Conservation (phyloP, 1,140 invertebrate genomes). For the Solenopsis invicta region DNA sequence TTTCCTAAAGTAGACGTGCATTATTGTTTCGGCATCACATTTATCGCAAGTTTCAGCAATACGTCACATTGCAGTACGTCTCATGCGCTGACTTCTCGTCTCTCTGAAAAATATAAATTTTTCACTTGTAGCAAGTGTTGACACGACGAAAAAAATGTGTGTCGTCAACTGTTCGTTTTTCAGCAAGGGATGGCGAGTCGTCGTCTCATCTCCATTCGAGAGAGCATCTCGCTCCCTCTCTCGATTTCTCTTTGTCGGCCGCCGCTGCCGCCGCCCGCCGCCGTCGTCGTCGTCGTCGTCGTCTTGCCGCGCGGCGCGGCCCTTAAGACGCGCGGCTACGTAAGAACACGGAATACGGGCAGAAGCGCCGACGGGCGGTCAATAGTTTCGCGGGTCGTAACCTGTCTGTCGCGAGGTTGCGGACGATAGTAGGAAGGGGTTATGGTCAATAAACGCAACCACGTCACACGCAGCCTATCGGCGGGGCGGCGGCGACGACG, state of each 20-base stretch:
- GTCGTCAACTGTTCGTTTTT: neutral
- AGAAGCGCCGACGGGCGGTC: constrained; percentile 57
- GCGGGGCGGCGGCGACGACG: constrained; percentile 76
- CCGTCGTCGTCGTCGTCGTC: constrained; percentile 25
- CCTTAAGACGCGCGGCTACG: constrained; percentile 67
- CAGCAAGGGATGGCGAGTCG: too few relatives aligned
- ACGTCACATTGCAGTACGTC: neutral
- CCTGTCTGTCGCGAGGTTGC: constrained; percentile 83
- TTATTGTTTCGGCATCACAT: neutral
- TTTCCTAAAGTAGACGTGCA: neutral
- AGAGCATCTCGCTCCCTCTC: neutral
- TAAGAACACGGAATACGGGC: neutral
- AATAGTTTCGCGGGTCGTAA: constrained; percentile 78
- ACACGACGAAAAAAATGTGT: neutral
- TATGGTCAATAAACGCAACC: constrained; percentile 87
- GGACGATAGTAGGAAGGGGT: constrained; percentile 84
- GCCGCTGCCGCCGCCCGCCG: neutral
- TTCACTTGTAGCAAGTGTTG: neutral
- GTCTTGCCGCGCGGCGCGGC: constrained; percentile 4
- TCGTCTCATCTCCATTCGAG: neutral
- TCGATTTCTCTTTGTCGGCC: neutral
- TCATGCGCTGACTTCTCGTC: neutral
- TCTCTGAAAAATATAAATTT: neutral
- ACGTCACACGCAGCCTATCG: constrained; percentile 86
- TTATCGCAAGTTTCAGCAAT: neutral